Conservation (phyloP, 2,113 vertebrate species). For the Sebastes fasciatus region DNA sequence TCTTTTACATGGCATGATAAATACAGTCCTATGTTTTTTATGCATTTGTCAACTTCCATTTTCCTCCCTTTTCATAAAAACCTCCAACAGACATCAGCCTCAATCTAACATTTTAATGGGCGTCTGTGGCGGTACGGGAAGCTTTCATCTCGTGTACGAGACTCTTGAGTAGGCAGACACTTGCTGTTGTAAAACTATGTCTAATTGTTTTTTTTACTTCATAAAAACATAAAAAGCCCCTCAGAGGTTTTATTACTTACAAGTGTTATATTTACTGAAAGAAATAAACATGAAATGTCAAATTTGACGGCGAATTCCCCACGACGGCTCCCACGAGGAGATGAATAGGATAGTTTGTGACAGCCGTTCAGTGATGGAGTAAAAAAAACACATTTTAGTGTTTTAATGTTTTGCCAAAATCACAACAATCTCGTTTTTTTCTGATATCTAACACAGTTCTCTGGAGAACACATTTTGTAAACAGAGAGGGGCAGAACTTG, state of each 20-base stretch:
- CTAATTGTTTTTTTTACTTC: background rate
- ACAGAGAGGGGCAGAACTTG: too few species aligned
- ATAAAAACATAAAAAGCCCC: slow-evolving; percentile 8
- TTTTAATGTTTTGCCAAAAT: too few species aligned
- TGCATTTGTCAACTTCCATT: background rate
- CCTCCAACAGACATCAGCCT: background rate
- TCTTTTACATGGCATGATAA: background rate
- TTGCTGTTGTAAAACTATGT: background rate
- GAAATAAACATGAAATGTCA: background rate
- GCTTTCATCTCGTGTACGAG: background rate
- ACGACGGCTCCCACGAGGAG: background rate
- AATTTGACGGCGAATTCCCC: background rate
- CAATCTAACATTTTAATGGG: background rate
- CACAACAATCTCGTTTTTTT: too few species aligned
- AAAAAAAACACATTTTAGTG: too few species aligned
- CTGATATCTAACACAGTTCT: too few species aligned
- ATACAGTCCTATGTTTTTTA: background rate
- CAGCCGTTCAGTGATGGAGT: background rate
- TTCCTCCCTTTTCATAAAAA: slow-evolving; percentile 2
- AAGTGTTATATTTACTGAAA: background rate
- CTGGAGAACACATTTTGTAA: too few species aligned
- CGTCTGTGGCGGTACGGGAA: background rate
- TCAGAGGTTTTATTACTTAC: background rate
- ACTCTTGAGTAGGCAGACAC: background rate
- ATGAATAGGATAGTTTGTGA: background rate